phyloP scores from a whole-genome alignment of 2,797 vertebrate genomes.

The Lepus townsendii region DNA sequence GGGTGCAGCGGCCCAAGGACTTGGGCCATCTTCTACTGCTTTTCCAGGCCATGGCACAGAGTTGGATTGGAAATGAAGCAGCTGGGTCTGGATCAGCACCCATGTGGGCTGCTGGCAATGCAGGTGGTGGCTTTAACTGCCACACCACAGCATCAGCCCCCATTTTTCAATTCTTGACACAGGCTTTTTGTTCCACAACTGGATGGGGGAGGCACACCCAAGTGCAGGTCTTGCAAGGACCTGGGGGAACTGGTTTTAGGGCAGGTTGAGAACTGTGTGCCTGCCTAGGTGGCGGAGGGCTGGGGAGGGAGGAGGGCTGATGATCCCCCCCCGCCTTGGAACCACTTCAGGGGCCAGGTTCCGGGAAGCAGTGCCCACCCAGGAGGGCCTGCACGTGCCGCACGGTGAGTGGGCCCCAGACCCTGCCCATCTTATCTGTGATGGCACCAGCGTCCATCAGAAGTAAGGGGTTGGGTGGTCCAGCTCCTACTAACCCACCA shows the following conservation, averaged over 20 bases:
- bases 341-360: neutral
- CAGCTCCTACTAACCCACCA: neutral
- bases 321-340: neutral
- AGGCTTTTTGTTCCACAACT: conserved; percentile 27
- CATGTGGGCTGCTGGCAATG: too few species aligned
- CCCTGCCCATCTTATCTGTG: neutral
- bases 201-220: conserved; percentile 21
- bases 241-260: conserved; percentile 69
- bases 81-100: too few species aligned
- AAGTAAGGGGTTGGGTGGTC: neutral
- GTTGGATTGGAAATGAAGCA: too few species aligned
- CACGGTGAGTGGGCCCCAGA: neutral
- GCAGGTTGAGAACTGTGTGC: conserved; percentile 51
- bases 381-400: neutral
- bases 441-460: neutral
- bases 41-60: too few species aligned
- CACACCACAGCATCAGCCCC: neutral
- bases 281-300: neutral
- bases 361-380: neutral
- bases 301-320: too few species aligned
- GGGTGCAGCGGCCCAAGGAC: too few species aligned
- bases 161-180: neutral
- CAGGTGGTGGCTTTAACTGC: too few species aligned
- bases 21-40: too few species aligned
- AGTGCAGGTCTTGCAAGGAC: neutral